Base-by-base conservation (phyloP, 2,888 invertebrate species). In the Melanophora roralis region DNA sequence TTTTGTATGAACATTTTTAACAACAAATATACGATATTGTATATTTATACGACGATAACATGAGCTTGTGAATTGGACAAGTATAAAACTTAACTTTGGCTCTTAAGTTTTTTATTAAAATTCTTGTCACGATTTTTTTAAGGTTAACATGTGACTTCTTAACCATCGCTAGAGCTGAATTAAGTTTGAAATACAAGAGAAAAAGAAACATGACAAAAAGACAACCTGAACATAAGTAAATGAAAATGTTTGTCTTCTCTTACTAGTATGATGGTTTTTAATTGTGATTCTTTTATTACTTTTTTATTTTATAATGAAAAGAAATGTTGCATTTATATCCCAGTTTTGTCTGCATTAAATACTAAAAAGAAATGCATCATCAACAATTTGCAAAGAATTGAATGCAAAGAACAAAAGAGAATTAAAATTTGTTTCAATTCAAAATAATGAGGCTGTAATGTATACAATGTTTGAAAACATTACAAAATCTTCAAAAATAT, bases 101-200 rank as follows among this genome's bases (percentile, higher is more conserved):
- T 67, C 12, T 43, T 6, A 19, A 23, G 27, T 21, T 16, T 65
- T 67, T 67, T 40, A n/a, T 67, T 71, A 38, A 53, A 47, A 75
- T 65, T 75, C 65, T 72, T 72, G 75, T 80, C 79, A 80, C 79
- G 79, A n/a, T 80, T 62, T 36, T 80, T 72, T 36, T 55, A 67
- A 62, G 79, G 79, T 57, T 51, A 62, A 55, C 71, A 72, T 80
- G 72, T 80, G 71, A 72, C 75, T 72, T 72, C 67, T 68, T 67
- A 32, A 64, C 67, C 53, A 67, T 36, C 67, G 2, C 74, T 49
- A 55, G 53, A 75, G 12, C 27, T 55, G 5, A 60, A 45, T 14
- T 75, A 36, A 43, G 16, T 47, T 62, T 40, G 19, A 47, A 64
- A 21, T 5, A 49, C 21, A 55, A 53, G 2, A 14, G 49, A 34